Conservation (phyloP, 2,797 vertebrate genomes). For the Poecile montanus region DNA sequence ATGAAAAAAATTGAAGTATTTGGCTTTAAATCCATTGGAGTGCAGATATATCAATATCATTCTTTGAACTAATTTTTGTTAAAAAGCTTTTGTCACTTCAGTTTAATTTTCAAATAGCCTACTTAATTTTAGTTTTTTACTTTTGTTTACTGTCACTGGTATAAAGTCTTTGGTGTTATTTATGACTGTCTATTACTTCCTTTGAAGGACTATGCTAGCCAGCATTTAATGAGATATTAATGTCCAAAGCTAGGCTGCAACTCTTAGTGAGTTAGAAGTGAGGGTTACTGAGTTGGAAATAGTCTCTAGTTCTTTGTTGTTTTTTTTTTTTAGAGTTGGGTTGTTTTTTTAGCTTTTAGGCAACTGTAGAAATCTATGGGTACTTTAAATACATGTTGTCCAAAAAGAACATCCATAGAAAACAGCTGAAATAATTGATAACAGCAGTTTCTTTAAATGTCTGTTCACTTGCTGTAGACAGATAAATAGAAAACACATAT, state of each 20-base stretch:
- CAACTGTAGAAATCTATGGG: not conserved
- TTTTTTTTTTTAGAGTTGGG: not conserved
- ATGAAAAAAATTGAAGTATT: not conserved
- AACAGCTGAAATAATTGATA: constrained; percentile 31
- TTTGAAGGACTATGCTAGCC: not conserved
- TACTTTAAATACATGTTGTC: not conserved
- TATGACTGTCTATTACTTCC: not conserved
- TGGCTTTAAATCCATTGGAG: not conserved
- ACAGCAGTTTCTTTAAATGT: not conserved
- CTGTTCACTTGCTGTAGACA: not conserved
- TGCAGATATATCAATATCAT: not conserved
- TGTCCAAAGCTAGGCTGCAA: not conserved
- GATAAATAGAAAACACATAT: not conserved
- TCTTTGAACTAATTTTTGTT: not conserved
- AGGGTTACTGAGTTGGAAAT: not conserved
- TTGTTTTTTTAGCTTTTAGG: not conserved
- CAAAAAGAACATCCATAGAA: not conserved
- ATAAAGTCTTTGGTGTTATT: not conserved
- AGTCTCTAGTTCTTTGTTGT: not conserved
- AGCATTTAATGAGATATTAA: constrained; percentile 8
- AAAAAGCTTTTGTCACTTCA: not conserved
- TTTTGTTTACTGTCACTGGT: not conserved
- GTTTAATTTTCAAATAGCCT: not conserved
- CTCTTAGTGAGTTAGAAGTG: not conserved
- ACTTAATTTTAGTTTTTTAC: not conserved